Evolutionary conservation across 2,797 vertebrate genomes (phyloP).

Genomic region (Enteromius unitaeniatus): DNA sequence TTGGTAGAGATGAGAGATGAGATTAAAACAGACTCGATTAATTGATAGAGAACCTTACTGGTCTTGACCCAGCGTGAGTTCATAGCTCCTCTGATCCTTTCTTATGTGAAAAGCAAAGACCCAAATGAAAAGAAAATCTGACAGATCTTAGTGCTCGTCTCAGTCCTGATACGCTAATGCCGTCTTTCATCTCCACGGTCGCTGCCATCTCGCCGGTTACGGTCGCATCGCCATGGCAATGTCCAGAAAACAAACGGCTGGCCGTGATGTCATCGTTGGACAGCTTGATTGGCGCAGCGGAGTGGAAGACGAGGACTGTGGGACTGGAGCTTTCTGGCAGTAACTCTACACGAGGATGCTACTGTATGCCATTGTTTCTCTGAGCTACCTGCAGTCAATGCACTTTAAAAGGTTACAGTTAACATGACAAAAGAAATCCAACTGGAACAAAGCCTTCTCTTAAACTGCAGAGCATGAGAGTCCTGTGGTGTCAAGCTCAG

Average conservation of each 20-base stretch:
- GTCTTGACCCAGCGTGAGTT: not conserved
- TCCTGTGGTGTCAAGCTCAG: not conserved
- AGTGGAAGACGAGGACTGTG: constrained; percentile 64
- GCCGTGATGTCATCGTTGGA: constrained; percentile 60
- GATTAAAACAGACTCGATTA: not conserved
- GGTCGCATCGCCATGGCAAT: constrained; percentile 54
- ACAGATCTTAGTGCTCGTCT: constrained; percentile 57
- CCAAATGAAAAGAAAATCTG: constrained; percentile 52
- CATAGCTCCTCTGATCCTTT: constrained; percentile 41
- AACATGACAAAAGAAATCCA: constrained; percentile 42
- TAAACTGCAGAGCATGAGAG: not conserved
- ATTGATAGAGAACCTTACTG: not conserved
- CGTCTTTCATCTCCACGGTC: constrained; percentile 60
- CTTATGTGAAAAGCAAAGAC: constrained; percentile 19
- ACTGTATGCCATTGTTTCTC: constrained; percentile 37
- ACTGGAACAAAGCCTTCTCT: constrained; percentile 12
- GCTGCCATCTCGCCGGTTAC: constrained; percentile 58
- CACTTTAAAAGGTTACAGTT: constrained; percentile 45
- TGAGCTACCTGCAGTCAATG: constrained; percentile 23
- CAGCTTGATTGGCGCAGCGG: constrained; percentile 29
- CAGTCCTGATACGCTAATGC: constrained; percentile 58
- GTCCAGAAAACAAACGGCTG: constrained; percentile 62
- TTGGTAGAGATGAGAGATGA: not conserved
- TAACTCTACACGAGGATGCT: constrained; percentile 45
- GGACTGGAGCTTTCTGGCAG: constrained; percentile 45